Base-by-base conservation (phyloP, 2,113 vertebrate genomes). In the Leptobrachium leishanense region DNA sequence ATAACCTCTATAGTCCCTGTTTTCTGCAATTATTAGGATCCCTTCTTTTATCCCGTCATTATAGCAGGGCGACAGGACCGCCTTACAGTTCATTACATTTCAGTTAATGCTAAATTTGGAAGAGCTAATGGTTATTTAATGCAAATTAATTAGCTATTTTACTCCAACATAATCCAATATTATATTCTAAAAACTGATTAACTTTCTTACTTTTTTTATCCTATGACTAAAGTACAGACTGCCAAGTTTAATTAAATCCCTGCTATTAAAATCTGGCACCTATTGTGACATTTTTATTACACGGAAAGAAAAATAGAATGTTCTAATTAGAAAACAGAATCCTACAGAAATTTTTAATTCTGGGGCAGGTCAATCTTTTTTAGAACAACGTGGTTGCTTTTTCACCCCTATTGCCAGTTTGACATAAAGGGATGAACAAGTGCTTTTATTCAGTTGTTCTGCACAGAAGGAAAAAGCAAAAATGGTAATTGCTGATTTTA, bases 121-220 rank as follows among this genome's bases (percentile, higher is more conserved):
- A 80, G 67, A 80, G 71, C 68, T 80, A 80, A 80, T 80, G 71
- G 72, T 74, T 74, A 74, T 80, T 74, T 80, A 68, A 80, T 80
- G 70, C 70, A 80, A 80, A 80, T 80, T 80, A 80, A 80, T 79
- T 80, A 80, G 71, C 77, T 74, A 80, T 80, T 80, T 80, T 80
- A 70, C 71, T 74, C 63, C 53, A 80, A 74, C 77, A 73, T 80
- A 74, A 80, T 80, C 71, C 77, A 68, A 74, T 80, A 80, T 80
- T 74, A 80, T 74, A 80, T 74, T 80, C 77, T 64, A 80, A 74
- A 80, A 80, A 80, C 71, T 80, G 77, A 80, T 80, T 80, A 80
- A 80, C 70, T 74, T 74, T 80, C 41, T 31, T 67, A 43, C 59
- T 67, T 59, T 79, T 78, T 79, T 67, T 74, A 73, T 74, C 57